These are phyloP conservation scores for Aphidoletes aphidimyza DNA, from an alignment of 2,888 invertebrate genomes.

Conservation along the genomic window DNA sequence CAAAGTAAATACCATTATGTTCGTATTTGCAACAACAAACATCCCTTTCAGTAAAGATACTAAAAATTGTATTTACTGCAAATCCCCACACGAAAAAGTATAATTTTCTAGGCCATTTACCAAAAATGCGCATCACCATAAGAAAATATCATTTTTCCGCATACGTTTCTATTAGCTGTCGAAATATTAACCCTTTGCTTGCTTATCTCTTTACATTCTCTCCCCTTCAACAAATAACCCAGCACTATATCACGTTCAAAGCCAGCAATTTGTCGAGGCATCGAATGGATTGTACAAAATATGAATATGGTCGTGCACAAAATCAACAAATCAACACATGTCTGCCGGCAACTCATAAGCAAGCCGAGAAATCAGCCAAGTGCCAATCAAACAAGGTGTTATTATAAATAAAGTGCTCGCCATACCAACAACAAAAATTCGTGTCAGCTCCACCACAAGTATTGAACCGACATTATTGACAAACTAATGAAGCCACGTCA, in stretches of 20 bases:
- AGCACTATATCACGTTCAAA: neutral
- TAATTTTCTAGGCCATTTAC: conserved; percentile 40
- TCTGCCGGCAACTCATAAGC: neutral
- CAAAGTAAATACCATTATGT: too few species aligned
- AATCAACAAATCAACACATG: conserved; percentile 51
- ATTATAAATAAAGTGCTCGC: conserved; percentile 29
- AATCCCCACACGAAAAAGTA: neutral
- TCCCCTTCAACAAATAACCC: neutral
- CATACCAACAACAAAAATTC: conserved; percentile 17
- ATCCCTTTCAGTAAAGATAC: neutral
- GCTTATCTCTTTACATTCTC: neutral
- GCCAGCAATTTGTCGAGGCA: neutral
- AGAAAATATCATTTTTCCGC: conserved; percentile 11
- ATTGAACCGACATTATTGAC: conserved; percentile 42
- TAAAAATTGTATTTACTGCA: too few species aligned
- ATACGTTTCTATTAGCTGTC: neutral
- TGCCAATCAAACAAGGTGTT: conserved; percentile 49
- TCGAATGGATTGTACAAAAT: neutral
- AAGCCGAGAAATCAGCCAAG: conserved; percentile 35
- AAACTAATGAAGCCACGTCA: conserved; percentile 51
- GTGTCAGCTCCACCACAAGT: neutral
- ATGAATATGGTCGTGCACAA: conserved; percentile 22
- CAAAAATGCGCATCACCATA: conserved; percentile 23
- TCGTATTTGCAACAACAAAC: neutral
- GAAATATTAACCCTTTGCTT: conserved; percentile 1